Conservation (phyloP, 1,140 invertebrate species). For the Eufriesea mexicana region DNA sequence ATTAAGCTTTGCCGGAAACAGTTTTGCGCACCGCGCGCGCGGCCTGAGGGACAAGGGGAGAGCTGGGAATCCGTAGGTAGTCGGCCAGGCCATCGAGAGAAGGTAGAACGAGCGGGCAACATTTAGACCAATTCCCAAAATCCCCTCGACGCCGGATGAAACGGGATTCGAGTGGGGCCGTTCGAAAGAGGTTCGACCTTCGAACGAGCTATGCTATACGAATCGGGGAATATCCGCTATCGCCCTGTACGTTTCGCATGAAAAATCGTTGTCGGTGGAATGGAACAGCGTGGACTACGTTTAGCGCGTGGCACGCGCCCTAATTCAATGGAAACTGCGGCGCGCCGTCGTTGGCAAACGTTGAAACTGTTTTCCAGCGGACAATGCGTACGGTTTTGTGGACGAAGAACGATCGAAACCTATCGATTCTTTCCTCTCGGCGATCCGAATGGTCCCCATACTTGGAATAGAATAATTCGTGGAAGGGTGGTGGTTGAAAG, state of each 20-base stretch:
- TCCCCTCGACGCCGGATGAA: constrained; percentile 26
- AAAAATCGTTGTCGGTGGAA: neutral
- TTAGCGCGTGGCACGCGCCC: neutral
- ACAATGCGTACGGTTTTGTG: no score
- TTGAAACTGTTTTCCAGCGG: neutral
- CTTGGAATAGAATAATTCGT: no score
- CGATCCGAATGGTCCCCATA: no score
- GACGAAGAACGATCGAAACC: no score
- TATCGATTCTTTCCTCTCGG: neutral
- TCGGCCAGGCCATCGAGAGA: neutral
- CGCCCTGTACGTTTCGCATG: neutral
- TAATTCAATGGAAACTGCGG: neutral
- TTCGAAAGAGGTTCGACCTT: neutral
- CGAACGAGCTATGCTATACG: neutral
- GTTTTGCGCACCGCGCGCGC: neutral
- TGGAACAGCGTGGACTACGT: neutral
- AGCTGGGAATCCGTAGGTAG: neutral
- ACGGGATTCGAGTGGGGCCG: neutral
- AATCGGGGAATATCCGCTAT: neutral
- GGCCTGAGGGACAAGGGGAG: neutral
- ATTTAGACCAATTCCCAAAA: constrained; percentile 38
- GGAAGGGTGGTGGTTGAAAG: no score
- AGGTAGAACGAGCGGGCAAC: neutral
- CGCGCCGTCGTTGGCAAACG: neutral
- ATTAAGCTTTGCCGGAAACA: constrained; percentile 2